Conservation (phyloP, 2,113 vertebrate genomes). For the Vimba vimba region DNA sequence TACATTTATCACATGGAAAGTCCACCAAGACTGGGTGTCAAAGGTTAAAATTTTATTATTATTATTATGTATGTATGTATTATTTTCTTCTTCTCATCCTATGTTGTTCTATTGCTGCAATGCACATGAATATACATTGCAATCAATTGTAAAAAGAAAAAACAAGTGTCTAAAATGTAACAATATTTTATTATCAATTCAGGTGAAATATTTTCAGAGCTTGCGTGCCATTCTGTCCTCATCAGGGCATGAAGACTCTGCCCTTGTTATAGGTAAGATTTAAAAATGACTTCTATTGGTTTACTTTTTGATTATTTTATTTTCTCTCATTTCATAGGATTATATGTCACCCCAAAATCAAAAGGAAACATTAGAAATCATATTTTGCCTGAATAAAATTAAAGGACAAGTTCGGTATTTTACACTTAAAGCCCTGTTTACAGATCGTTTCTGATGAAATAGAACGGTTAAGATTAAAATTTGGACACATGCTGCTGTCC, state of each 20-base stretch:
- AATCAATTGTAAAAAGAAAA: not conserved
- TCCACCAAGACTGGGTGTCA: constrained; percentile 77
- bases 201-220: constrained; percentile 79
- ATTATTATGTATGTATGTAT: not conserved
- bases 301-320: constrained; percentile 5
- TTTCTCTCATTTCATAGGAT: constrained; percentile 17
- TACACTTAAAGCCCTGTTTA: no score
- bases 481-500: no score
- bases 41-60: constrained; percentile 53
- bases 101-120: no score
- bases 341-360: not conserved
- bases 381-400: not conserved
- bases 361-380: not conserved
- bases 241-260: constrained; percentile 73
- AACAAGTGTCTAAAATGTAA: not conserved
- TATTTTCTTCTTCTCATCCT: not conserved
- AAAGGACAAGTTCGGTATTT: no score
- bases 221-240: constrained; percentile 75
- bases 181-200: constrained; percentile 56
- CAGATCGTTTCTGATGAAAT: no score
- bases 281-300: not conserved
- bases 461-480: no score
- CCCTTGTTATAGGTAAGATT: constrained; percentile 73
- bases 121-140: not conserved
- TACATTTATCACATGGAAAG: constrained; percentile 76